Evolutionary conservation across 2,888 invertebrate species (phyloP), one percentile per base, ranked within the genome.

Genomic region (Trichogramma dendrolimi): DNA sequence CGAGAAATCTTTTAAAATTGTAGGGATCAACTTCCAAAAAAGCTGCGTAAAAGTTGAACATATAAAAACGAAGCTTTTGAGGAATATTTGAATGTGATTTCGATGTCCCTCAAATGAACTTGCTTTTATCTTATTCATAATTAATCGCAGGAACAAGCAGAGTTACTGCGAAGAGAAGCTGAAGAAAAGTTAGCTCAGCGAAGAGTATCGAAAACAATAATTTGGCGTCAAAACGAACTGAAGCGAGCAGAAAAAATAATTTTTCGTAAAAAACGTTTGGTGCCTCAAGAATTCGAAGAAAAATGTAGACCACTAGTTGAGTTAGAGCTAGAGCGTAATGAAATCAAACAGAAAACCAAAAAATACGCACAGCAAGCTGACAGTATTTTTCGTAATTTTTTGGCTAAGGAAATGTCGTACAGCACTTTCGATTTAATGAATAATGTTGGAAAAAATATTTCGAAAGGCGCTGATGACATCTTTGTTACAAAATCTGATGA

Each of bases 201-300:
- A 86, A 46, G 67, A 70, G 4, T 68, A 43, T 70, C 75, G 0
- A 74, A 72, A 46, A 67, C 70, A 70, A 83, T 84, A 64, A 82
- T 84, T 68, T 86, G 86, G 83, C 84, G 85, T 67, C 81, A 47
- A 66, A 82, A 86, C 55, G 85, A 89, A 71, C 81, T 86, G 40
- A 84, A 85, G 62, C 81, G 87, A 2, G 86, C 89, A 70, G 82
- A 86, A 76, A 72, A 81, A 72, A 80, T 86, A 69, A 81, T 90
- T 70, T 75, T 87, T 55, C 80, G 81, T 2, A 87, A 86, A 65
- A 87, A 87, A 69, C 82, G 84, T 69, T 81, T 87, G 44, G 83
- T 85, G 58, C 83, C 84, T 63, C 79, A 81, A n/a, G 82, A 85
- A 67, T 71, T 88, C 10, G 82, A 85, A 62, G 83, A 83, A 68